These are phyloP conservation scores for Vanessa atalanta DNA, from an alignment of 1,140 invertebrate genomes.

Conservation along the genomic window DNA sequence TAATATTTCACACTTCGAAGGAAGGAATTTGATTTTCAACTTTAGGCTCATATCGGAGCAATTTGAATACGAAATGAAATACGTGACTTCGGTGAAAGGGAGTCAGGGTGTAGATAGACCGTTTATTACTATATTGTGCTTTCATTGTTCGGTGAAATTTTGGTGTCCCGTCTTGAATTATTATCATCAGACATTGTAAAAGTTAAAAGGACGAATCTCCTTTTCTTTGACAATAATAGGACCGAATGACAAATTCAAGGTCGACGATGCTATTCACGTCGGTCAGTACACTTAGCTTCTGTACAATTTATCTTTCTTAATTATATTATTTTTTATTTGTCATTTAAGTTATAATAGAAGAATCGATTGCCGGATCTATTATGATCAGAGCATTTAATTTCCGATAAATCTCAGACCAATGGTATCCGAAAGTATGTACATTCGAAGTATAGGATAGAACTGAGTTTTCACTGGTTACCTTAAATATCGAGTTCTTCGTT, in stretches of 20 bases:
- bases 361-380: too few relatives aligned
- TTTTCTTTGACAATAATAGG: background rate
- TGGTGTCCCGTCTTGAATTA: constrained; percentile 22
- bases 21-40: constrained; percentile 50
- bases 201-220: background rate
- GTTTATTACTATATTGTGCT: constrained; percentile 46
- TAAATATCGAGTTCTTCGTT: too few relatives aligned
- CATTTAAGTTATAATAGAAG: too few relatives aligned
- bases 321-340: too few relatives aligned
- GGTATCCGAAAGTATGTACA: too few relatives aligned
- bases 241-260: background rate
- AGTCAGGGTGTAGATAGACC: constrained; percentile 34
- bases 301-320: too few relatives aligned
- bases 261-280: background rate
- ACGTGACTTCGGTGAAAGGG: constrained; percentile 46
- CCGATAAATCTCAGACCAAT: too few relatives aligned
- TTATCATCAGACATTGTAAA: constrained; percentile 10
- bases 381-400: too few relatives aligned
- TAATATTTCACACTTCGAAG: constrained; percentile 46
- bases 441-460: too few relatives aligned
- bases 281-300: too few relatives aligned
- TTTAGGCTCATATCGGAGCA: constrained; percentile 39
- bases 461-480: too few relatives aligned
- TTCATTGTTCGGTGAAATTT: constrained; percentile 37
- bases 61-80: constrained; percentile 55